Conservation (phyloP, 2,113 vertebrate genomes). For the Proterorhinus semilunaris region DNA sequence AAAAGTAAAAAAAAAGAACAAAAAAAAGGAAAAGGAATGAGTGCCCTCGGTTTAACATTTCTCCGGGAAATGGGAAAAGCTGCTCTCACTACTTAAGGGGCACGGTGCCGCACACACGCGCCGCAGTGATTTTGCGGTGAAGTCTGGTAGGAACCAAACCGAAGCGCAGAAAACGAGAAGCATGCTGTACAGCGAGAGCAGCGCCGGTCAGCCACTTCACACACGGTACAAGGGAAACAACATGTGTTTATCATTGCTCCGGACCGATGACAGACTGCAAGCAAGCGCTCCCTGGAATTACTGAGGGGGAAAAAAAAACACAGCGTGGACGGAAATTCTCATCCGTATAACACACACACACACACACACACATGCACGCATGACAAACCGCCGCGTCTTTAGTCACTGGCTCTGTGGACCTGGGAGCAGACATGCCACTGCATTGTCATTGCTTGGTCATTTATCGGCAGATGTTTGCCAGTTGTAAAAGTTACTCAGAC, state of each 20-base stretch:
- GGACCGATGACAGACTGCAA: constrained; percentile 38
- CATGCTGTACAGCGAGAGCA: constrained; percentile 27
- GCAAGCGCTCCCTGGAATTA: constrained; percentile 16
- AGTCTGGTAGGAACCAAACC: constrained; percentile 47
- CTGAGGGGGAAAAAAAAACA: constrained; percentile 26
- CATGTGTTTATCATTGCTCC: constrained; percentile 35
- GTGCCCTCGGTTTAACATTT: constrained; percentile 27
- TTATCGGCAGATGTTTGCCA: not conserved
- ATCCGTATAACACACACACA: constrained; percentile 18
- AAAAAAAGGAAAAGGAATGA: not conserved
- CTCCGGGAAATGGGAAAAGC: constrained; percentile 12
- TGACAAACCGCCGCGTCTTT: not conserved
- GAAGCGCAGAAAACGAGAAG: constrained; percentile 40
- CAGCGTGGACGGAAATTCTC: constrained; percentile 28
- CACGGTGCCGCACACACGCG: constrained; percentile 27
- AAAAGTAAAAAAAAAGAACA: too few species aligned
- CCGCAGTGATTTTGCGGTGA: constrained; percentile 42
- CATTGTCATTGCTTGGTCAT: not conserved
- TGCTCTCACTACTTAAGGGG: constrained; percentile 20
- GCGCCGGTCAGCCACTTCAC: constrained; percentile 44
- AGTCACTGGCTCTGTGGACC: not conserved
- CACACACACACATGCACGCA: constrained; percentile 12
- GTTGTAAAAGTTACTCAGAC: too few species aligned
- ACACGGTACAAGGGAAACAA: constrained; percentile 33
- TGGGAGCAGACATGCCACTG: not conserved